Evolutionary conservation across 2,113 vertebrate species (phyloP), one percentile per base, ranked within the genome.

Genomic region (Cynopterus brachyotis): DNA sequence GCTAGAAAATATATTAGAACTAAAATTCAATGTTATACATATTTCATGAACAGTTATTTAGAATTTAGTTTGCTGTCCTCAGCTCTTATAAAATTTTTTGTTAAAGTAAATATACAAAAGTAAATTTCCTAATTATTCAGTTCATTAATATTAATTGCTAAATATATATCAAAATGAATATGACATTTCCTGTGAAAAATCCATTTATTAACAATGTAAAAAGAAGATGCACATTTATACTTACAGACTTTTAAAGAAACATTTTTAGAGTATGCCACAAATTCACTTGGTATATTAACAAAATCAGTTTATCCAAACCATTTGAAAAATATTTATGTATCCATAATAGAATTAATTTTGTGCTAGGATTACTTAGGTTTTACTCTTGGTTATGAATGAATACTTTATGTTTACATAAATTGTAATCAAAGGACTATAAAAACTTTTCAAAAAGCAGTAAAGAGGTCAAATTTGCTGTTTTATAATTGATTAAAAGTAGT

Each of bases 21-120:
- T 94, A 73, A 89, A 88, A 95, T 64, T 42, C 35, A n/a, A 67
- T 97, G 64, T 96, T 96, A 91, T 84, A 28, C 9, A 73, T 66
- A 89, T 2, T 76, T 92, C 28, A 30, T 85, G 91, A 83, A 88
- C 3, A 40, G 5, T 84, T 81, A 60, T 70, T 95, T 95, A 87
- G 12, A 88, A 95, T 86, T 93, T 81, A 96, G 45, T 59, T 55
- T 92, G 60, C 15, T 40, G 62, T 81, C 59, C 3, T 37, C 3
- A 26, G 57, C 66, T 73, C 28, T 50, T 89, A 62, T 53, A 94
- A 89, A 91, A 79, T 32, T 69, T 17, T 84, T 26, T 86, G 35
- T 62, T 76, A 90, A 93, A 88, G 10, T 93, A 22, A 57, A 75
- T 40, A 9, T 55, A 62, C 1, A 42, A 72, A 85, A 78, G 62